Evolutionary conservation across 2,113 vertebrate species (phyloP), one percentile per base, ranked within the genome.

Genomic region (Xiphorhynchus elegans): DNA sequence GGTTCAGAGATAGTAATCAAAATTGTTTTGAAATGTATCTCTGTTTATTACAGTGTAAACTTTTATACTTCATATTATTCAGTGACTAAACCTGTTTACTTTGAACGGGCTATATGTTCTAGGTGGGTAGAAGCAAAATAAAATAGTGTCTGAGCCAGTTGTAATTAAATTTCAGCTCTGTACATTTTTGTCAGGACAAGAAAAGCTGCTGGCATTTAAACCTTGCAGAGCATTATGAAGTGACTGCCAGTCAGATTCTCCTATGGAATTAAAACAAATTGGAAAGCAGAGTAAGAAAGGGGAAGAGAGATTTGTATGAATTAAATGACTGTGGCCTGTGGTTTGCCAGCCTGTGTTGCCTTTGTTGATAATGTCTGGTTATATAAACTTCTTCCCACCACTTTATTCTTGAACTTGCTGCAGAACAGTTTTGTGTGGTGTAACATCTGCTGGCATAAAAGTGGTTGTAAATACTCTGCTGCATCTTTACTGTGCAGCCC

Each of bases 81-180:
- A 44, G 46, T 74, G 77, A 94, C 90, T 96, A 77, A 94, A 88
- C 37, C 10, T 75, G 85, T 93, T 94, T 96, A 66, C 37, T 89
- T 92, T 86, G 68, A 88, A 42, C 0, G 2, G 21, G 26, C 18
- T 90, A 21, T 58, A 58, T 86, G 64, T 74, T 94, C 60, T 75
- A 77, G 87, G 79, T 94, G 86, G 69, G n/a, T 72, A 78, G 88
- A 63, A 81, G 40, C 70, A 79, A 90, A 93, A 87, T 56, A 52
- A 64, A 85, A 90, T 64, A 70, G 66, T n/a, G 3, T 79, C 88
- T 53, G 78, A 90, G 63, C 75, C 64, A 77, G 72, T 7, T 83
- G 35, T 84, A 81, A 93, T 88, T 93, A 91, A 92, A 92, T 92
- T 95, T 74, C 72, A 56, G n/a, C 73, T 86, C 68, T 81, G 55